These are phyloP conservation scores for Paratrypauchen microcephalus DNA, from an alignment of 2,797 vertebrate species.

Conservation along the genomic window DNA sequence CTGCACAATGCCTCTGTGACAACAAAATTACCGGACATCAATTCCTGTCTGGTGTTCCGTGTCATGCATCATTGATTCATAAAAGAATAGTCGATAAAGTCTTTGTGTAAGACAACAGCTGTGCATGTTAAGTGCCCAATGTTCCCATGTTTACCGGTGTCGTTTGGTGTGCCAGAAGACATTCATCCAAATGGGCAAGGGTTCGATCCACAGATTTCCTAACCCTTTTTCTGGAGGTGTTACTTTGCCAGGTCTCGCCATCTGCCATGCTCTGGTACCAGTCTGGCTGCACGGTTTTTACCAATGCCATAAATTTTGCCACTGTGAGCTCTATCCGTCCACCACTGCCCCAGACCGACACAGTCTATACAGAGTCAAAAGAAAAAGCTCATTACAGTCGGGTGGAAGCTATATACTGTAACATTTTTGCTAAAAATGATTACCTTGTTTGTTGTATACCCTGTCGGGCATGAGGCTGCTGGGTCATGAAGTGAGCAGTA, in stretches of 20 bases:
- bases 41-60: conserved; percentile 14
- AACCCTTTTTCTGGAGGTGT: conserved; percentile 83
- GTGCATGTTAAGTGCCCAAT: background rate
- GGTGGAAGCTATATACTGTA: background rate
- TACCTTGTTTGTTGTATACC: conserved; percentile 94
- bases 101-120: background rate
- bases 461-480: conserved; percentile 74
- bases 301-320: conserved; percentile 89
- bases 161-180: conserved; percentile 83
- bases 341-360: conserved; percentile 91
- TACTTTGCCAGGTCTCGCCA: conserved; percentile 84
- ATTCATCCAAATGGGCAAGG: conserved; percentile 87
- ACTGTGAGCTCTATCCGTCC: conserved; percentile 89
- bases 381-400: background rate
- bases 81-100: background rate
- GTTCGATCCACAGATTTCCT: conserved; percentile 92
- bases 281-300: conserved; percentile 85
- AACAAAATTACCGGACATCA: conserved; percentile 27
- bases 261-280: conserved; percentile 96
- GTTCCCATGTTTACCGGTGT: conserved; percentile 74
- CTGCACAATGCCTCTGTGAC: conserved; percentile 14
- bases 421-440: conserved; percentile 3
- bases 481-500: conserved; percentile 92
- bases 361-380: conserved; percentile 72
- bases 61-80: conserved; percentile 31